These are phyloP conservation scores for Lordiphosa mommai DNA, from an alignment of 1,140 invertebrate species.

Conservation along the genomic window DNA sequence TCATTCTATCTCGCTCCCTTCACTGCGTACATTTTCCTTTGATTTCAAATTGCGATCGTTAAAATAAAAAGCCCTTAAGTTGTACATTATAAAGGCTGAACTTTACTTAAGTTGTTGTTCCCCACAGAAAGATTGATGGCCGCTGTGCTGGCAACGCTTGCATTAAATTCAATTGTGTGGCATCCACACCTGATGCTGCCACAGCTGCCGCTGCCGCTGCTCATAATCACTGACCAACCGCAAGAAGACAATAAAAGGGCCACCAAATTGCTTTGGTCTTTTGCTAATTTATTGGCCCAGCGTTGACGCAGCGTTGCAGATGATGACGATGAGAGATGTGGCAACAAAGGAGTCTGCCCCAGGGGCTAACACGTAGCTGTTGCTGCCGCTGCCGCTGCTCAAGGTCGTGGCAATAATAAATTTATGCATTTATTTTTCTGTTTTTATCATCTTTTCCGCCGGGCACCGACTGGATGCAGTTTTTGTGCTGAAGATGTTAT, in stretches of 20 bases:
- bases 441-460: neutral
- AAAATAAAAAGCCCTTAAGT: too few species aligned
- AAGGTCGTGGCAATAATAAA: slow-evolving; percentile 64
- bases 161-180: slow-evolving; percentile 63
- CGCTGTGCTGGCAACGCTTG: neutral
- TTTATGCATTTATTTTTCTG: slow-evolving; percentile 46
- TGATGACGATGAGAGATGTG: slow-evolving; percentile 30
- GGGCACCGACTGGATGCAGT: neutral
- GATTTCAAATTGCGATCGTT: too few species aligned
- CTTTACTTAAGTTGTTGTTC: too few species aligned
- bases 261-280: slow-evolving; percentile 42
- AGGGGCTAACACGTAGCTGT: slow-evolving; percentile 39
- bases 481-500: slow-evolving; percentile 55
- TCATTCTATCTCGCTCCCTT: too few species aligned
- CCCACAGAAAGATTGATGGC: neutral
- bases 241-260: slow-evolving; percentile 34
- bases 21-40: too few species aligned
- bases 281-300: slow-evolving; percentile 44
- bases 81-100: too few species aligned
- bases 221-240: slow-evolving; percentile 10
- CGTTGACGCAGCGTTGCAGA: slow-evolving; percentile 18
- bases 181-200: slow-evolving; percentile 35
- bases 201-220: too few species aligned
- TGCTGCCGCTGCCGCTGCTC: slow-evolving; percentile 38
- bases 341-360: slow-evolving; percentile 28